phyloP scores from a whole-genome alignment of 2,888 invertebrate genomes.

The Campaea margaritaria region DNA sequence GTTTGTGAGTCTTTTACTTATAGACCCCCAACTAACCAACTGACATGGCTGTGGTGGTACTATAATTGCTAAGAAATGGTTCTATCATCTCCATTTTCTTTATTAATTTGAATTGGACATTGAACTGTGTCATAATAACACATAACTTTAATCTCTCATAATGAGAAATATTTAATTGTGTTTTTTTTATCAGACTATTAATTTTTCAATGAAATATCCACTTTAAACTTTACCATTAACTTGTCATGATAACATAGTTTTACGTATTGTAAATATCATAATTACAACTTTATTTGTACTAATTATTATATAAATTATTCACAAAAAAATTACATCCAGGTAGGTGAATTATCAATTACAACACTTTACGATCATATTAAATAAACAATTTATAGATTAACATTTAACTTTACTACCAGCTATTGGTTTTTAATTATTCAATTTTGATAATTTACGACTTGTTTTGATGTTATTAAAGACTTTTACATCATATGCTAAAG shows the following conservation, averaged over 20 bases:
- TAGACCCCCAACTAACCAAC: constrained; percentile 50
- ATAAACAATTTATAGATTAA: constrained; percentile 10
- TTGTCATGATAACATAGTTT: too few species aligned
- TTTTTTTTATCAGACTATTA: too few species aligned
- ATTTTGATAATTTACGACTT: constrained; percentile 10
- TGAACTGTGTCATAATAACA: constrained; percentile 6
- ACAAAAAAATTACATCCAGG: neutral
- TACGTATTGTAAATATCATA: too few species aligned
- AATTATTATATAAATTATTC: too few species aligned
- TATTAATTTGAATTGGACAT: neutral
- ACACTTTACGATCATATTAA: constrained; percentile 4
- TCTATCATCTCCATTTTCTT: neutral
- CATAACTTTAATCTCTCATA: neutral
- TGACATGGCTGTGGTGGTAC: constrained; percentile 44
- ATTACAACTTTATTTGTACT: too few species aligned
- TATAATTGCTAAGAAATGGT: constrained; percentile 15
- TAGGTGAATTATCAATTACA: neutral
- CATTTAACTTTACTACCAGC: constrained; percentile 17
- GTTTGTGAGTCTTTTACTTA: constrained; percentile 66
- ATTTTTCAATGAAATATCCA: too few species aligned
- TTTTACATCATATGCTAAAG: neutral
- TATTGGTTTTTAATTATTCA: constrained; percentile 13
- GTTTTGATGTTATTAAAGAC: neutral
- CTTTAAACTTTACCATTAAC: too few species aligned
- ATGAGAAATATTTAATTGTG: too few species aligned